These are phyloP conservation scores for Ramazzottius varieornatus DNA, from an alignment of 2,888 invertebrate species.

Conservation along the genomic window DNA sequence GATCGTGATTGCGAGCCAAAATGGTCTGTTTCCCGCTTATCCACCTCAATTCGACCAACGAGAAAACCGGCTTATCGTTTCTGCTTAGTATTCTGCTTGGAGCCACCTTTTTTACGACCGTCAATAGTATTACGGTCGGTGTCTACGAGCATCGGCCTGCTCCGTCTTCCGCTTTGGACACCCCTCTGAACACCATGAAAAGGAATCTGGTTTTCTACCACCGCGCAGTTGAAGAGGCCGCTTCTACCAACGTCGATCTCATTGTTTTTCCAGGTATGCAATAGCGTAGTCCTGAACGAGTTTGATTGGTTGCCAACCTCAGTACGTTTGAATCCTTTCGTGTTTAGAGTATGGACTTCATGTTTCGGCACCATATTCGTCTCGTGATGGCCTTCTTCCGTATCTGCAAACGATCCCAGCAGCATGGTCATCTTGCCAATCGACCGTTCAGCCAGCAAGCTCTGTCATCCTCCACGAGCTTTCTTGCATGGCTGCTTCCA, in stretches of 20 bases:
- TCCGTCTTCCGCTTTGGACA: background rate
- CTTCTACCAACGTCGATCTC: background rate
- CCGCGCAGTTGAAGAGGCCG: background rate
- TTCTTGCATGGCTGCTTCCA: slow-evolving; percentile 6
- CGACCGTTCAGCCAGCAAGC: background rate
- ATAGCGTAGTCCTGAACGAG: too few species aligned
- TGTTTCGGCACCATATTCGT: background rate
- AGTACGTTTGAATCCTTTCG: too few species aligned
- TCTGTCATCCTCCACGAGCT: background rate
- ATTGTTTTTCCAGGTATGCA: background rate
- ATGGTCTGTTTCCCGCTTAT: too few species aligned
- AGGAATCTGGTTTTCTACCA: background rate
- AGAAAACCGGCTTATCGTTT: too few species aligned
- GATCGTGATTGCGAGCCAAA: too few species aligned
- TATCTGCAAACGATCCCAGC: background rate
- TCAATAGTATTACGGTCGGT: background rate
- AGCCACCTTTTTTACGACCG: too few species aligned
- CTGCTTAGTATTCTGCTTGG: too few species aligned
- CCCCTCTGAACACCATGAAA: background rate
- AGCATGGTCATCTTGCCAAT: background rate
- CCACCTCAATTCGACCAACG: too few species aligned
- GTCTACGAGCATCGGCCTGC: background rate
- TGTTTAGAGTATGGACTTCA: background rate
- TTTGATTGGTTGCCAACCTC: too few species aligned
- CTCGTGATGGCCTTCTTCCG: background rate